A percentile compares a stretch with the other conserved stretches of the same genome.
phyloP scores from a whole-genome alignment of 2,888 invertebrate species.

The Epirrhoe alternata region DNA sequence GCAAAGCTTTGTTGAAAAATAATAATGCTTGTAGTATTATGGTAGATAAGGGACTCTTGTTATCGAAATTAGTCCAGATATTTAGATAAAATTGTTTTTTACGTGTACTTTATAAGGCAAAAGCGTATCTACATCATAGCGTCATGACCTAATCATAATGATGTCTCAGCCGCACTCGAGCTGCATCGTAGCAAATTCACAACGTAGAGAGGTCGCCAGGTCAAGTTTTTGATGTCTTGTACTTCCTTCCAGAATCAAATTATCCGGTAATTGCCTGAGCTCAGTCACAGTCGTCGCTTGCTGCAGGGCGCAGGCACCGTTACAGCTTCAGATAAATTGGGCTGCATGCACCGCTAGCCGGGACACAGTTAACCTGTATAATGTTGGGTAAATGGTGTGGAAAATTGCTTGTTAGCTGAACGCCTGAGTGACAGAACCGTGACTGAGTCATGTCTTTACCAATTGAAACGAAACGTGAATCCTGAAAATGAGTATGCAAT shows the following conservation, averaged over 20 bases:
- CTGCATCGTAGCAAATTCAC: not conserved
- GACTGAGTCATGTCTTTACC: not conserved
- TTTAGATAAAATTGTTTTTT: not conserved
- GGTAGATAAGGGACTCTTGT: not conserved
- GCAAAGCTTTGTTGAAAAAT: not conserved
- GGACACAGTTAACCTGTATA: constrained; percentile 13
- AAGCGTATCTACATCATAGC: not conserved
- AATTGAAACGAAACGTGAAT: not conserved
- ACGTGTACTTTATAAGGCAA: not conserved
- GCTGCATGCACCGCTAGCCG: constrained; percentile 14
- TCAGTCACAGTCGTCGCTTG: constrained; percentile 40
- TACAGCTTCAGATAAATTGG: constrained; percentile 32
- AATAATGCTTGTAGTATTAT: not conserved
- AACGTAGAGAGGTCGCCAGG: not conserved
- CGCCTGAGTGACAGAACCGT: constrained; percentile 3
- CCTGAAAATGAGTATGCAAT: not conserved
- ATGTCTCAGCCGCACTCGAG: not conserved
- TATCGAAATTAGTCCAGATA: not conserved
- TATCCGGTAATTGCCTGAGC: constrained; percentile 33
- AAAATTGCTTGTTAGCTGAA: constrained; percentile 7
- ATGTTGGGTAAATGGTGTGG: constrained; percentile 15
- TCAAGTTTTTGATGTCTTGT: not conserved
- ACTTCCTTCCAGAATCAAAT: constrained; percentile 7
- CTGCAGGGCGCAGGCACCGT: constrained; percentile 23
- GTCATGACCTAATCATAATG: not conserved